A percentile compares a stretch with the other conserved stretches of the same genome.
Evolutionary conservation across 2,888 invertebrate species (phyloP).

Genomic region (Creontiades dilutus): DNA sequence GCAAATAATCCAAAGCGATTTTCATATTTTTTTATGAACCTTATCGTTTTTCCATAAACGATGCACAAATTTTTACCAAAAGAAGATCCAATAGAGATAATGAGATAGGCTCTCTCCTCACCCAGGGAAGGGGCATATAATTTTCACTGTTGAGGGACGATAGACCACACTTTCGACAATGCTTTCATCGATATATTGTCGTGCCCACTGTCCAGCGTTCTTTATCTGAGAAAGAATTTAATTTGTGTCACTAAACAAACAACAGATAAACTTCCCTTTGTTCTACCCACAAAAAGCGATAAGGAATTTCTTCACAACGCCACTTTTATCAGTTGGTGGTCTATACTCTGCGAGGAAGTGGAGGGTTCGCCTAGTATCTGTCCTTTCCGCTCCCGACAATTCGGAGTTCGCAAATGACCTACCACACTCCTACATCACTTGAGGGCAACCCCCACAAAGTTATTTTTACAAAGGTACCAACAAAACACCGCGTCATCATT

Average conservation of each 20-base stretch:
- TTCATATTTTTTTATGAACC: too few species aligned
- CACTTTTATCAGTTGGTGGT: neutral
- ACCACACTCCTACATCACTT: too few species aligned
- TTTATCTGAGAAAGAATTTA: constrained; percentile 51
- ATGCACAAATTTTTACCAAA: too few species aligned
- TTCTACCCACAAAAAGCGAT: neutral
- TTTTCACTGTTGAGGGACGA: neutral
- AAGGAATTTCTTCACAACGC: constrained; percentile 51
- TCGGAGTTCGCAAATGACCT: too few species aligned
- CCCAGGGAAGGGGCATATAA: neutral
- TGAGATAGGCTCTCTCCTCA: neutral
- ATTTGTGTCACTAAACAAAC: constrained; percentile 34
- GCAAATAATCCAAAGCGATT: too few species aligned
- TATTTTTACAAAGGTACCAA: too few species aligned
- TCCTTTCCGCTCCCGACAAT: neutral
- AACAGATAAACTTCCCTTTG: constrained; percentile 30
- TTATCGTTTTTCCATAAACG: too few species aligned
- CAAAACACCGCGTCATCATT: too few species aligned
- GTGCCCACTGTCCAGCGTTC: neutral
- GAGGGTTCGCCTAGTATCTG: neutral
- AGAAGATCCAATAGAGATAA: neutral
- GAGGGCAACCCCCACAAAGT: too few species aligned
- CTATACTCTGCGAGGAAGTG: neutral
- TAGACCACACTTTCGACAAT: neutral
- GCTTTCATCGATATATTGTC: constrained; percentile 7